Evolutionary conservation across 2,113 vertebrate species (phyloP), one percentile per base, ranked within the genome.

Genomic region (Sterna hirundo): DNA sequence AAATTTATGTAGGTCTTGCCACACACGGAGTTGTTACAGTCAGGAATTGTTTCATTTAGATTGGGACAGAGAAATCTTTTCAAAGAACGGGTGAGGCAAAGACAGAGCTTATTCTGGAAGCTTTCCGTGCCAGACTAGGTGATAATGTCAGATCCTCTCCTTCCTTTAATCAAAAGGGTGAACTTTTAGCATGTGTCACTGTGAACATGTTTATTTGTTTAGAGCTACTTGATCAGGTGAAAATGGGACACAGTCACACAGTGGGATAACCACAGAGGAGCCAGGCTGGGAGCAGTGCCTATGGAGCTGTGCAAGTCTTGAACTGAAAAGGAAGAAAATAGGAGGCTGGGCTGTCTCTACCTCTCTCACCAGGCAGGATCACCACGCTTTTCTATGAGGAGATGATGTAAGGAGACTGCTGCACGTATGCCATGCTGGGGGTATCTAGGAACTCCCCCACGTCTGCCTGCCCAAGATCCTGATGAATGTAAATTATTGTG

Each of bases 151-250:
- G 69, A 55, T 78, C 30, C 8, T 86, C 77, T 58, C 29, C 38
- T 88, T 86, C 49, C 55, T 89, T 90, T 93, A 75, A 72, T 89
- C 89, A 75, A 52, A 89, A 91, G 52, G 32, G 16, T 75, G 42
- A 84, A 87, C 42, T 89, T 96, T 15, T 44, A 82, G 8, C 77
- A 51, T 78, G 26, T 90, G 52, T 72, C 75, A 34, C 30, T 55
- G 20, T 60, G 47, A 83, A 55, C 30, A 6, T 49, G 36, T 70
- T 94, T 88, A 13, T 83, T 88, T 86, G 29, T 93, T 95, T 68
- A 86, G 61, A 80, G 55, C 68, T 86, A n/a, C 15, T 84, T 42
- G 26, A 69, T 76, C 60, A 68, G 23, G 16, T 82, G 52, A 60
- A 82, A 92, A 69, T 47, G 83, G 55, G 15, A 34, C 84, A 32